Conservation (phyloP, 1,140 invertebrate genomes). For the Mycetomoellerius zeteki region DNA sequence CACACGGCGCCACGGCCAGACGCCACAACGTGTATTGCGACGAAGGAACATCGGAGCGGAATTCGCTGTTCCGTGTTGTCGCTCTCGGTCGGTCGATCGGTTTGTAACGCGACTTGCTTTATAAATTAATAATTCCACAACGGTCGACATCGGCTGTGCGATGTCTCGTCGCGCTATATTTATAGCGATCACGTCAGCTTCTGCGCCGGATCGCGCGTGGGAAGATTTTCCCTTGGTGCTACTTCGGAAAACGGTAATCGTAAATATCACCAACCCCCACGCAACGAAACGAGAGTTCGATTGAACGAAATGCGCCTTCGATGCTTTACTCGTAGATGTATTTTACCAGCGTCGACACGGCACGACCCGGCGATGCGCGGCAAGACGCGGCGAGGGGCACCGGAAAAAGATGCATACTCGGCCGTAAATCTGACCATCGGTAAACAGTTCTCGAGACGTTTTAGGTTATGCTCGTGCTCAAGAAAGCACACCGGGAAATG, state of each 20-base stretch:
- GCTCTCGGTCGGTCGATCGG: background rate
- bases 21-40: background rate
- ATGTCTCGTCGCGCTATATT: constrained; percentile 21
- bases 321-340: constrained; percentile 25
- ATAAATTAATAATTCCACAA: constrained; percentile 61
- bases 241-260: constrained; percentile 31
- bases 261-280: constrained; percentile 51
- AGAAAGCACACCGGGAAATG: constrained; percentile 47
- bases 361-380: background rate
- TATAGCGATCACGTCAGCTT: constrained; percentile 5
- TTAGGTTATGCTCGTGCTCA: constrained; percentile 19
- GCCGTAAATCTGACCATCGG: constrained; percentile 62
- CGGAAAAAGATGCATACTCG: constrained; percentile 63
- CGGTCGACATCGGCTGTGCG: constrained; percentile 14
- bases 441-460: constrained; percentile 65
- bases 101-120: constrained; percentile 22
- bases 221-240: constrained; percentile 22
- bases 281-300: constrained; percentile 61
- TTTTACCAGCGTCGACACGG: constrained; percentile 17
- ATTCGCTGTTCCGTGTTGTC: constrained; percentile 11
- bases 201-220: background rate
- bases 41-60: constrained; percentile 14
- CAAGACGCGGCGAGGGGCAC: constrained; percentile 31
- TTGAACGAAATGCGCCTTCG: constrained; percentile 56
- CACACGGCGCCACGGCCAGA: constrained; percentile 38